Evolutionary conservation across 2,888 invertebrate genomes (phyloP), one percentile per base, ranked within the genome.

Genomic region (Tetropium fuscum): DNA sequence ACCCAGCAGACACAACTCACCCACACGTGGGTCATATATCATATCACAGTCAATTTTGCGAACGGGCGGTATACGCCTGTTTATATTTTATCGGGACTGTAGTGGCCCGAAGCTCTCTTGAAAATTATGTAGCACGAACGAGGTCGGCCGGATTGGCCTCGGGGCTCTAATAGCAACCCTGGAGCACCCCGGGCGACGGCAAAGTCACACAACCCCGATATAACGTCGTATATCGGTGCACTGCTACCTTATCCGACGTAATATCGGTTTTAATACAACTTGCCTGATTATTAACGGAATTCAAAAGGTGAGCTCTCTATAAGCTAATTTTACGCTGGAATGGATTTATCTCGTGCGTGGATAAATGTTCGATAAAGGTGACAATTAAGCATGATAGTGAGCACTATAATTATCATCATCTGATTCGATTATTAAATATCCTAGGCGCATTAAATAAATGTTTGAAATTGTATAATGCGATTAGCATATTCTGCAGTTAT

Each of bases 121-220:
- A 71, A 76, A 76, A 76, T 76, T 75, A 75, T 75, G 74, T 71
- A 71, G 72, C 71, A 66, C 69, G 71, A 75, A 72, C 71, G 74
- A 76, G 74, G 74, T 76, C 72, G 74, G 71, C 66, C 73, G 74
- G 73, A 73, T 75, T 69, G 56, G 67, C 75, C 71, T 25, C 49
- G 53, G 64, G 76, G 69, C 60, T 55, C 63, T 70, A 70, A 72
- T 70, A 73, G 65, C 67, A 70, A 68, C 71, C 74, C 73, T 64
- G 62, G 60, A 69, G 64, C 60, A 64, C 73, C 64, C 55, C 59
- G 44, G 68, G 74, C 67, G 58, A 70, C 62, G 60, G 63, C 68
- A 60, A 58, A 70, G 59, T 57, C 67, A 60, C 58, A 58, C 66
- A 66, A 48, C 51, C 51, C 54, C 64, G 40, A 38, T 40, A 40